Evolutionary conservation across 1,140 invertebrate species (phyloP), one percentile per base, ranked within the genome.

Genomic region (Drosophila mauritiana): DNA sequence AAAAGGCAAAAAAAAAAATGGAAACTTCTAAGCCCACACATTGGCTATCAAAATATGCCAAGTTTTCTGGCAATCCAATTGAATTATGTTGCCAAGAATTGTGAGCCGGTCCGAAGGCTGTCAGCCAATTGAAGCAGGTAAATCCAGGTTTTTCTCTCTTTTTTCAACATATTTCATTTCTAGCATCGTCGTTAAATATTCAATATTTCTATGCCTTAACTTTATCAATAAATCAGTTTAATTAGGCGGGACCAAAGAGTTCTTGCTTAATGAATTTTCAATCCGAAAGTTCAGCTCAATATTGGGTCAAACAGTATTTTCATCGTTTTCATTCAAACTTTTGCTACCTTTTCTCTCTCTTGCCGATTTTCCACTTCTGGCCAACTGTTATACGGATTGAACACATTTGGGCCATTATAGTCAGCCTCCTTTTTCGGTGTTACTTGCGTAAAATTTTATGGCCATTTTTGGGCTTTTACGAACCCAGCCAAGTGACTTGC

Each of bases 31-130:
- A 61, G 48, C 46, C 53, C 25, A 61, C 22, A 53, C 57, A 78
- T 70, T 57, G 80, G 81, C 73, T 62, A 76, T 76, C 72, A 67
- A 76, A 76, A 77, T 58, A 76, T 56, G 36, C 46, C 45, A 55
- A 77, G 75, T 43, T 72, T 54, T 63, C 65, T 69, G 82, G 64
- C 77, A 88, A 83, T 89, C 83, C 83, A 80, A 88, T 88, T 72
- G 83, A 89, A 83, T 89, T 89, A 88, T 88, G 83, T 73, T 89
- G 84, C 84, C 83, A 83, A 55, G 48, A 27, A 54, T 64, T 74
- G 65, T 65, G 51, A 69, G 67, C 65, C 40, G 36, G 31, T 52
- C 78, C 54, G 43, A 69, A 67, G 51, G 52, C 83, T 88, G 84
- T 88, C 83, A 70, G 79, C 72, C 64, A 62, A 56, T 49, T 83